A percentile compares a stretch with the other conserved stretches of the same genome.
Evolutionary conservation across 2,888 invertebrate genomes (phyloP).

Genomic region (Mesodorylaimus sp.): DNA sequence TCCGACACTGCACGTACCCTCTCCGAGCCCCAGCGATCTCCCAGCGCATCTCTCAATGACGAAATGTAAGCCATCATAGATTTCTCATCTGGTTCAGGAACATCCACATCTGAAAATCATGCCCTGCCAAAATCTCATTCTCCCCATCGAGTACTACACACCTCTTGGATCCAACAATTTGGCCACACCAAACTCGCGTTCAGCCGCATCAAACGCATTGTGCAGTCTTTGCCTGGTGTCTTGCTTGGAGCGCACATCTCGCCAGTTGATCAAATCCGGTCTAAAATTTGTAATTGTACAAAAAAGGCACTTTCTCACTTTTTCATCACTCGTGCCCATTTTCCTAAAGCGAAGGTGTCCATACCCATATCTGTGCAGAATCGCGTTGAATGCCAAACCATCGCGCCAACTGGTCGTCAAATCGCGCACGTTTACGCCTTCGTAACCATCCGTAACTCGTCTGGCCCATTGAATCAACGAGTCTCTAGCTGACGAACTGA

Average conservation of each 20-base stretch:
- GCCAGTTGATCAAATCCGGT: slow-evolving; percentile 49
- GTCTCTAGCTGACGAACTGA: slow-evolving; percentile 74
- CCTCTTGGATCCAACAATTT: slow-evolving; percentile 92
- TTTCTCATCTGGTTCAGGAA: slow-evolving; percentile 95
- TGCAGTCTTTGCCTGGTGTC: slow-evolving; percentile 84
- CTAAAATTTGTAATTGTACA: slow-evolving; percentile 40
- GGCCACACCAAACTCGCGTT: slow-evolving; percentile 93
- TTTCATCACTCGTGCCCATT: too few relatives aligned
- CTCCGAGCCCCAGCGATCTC: slow-evolving; percentile 34
- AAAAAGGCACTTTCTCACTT: too few relatives aligned
- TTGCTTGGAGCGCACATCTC: slow-evolving; percentile 32
- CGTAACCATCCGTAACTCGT: slow-evolving; percentile 87
- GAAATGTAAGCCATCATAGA: slow-evolving; percentile 99
- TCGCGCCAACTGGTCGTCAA: slow-evolving; percentile 95
- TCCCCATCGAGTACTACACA: too few relatives aligned
- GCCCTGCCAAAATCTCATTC: too few relatives aligned
- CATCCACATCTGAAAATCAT: slow-evolving; percentile 74
- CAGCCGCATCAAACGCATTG: slow-evolving; percentile 83
- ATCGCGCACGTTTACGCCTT: slow-evolving; percentile 80
- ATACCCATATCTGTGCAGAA: slow-evolving; percentile 89
- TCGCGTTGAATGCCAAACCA: slow-evolving; percentile 92
- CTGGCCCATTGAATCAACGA: slow-evolving; percentile 92
- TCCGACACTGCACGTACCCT: too few relatives aligned
- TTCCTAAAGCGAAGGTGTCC: too few relatives aligned
- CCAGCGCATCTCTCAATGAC: slow-evolving; percentile 96